These are phyloP conservation scores for Maylandia zebra DNA, from an alignment of 2,113 vertebrate genomes.

Conservation along the genomic window DNA sequence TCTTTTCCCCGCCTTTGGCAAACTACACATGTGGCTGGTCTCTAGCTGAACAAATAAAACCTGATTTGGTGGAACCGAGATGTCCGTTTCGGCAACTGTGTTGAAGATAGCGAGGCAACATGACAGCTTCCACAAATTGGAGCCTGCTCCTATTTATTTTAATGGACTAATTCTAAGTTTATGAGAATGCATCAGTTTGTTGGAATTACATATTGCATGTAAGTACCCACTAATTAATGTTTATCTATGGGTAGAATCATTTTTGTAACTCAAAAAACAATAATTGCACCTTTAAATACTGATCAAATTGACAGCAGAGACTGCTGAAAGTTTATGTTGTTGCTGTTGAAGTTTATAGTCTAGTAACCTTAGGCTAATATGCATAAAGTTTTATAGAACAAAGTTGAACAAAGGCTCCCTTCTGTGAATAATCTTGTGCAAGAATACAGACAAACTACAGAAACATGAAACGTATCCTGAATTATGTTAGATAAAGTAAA, in stretches of 20 bases:
- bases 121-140: neutral
- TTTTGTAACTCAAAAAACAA: neutral
- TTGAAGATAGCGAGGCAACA: neutral
- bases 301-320: neutral
- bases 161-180: neutral
- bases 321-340: neutral
- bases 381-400: neutral
- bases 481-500: neutral
- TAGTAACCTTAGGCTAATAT: neutral
- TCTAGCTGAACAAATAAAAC: neutral
- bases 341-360: neutral
- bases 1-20: neutral
- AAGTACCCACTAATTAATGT: neutral
- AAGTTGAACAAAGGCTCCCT: neutral
- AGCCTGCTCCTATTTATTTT: neutral
- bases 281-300: neutral
- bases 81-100: neutral
- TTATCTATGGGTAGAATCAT: accelerated
- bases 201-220: neutral
- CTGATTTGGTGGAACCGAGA: neutral
- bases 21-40: neutral
- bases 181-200: neutral
- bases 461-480: neutral
- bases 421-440: neutral
- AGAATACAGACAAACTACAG: neutral